Percentiles rank a stretch among this genome's conserved stretches.
phyloP scores from a whole-genome alignment of 2,888 invertebrate species.

The Ormyrus pomaceus region DNA sequence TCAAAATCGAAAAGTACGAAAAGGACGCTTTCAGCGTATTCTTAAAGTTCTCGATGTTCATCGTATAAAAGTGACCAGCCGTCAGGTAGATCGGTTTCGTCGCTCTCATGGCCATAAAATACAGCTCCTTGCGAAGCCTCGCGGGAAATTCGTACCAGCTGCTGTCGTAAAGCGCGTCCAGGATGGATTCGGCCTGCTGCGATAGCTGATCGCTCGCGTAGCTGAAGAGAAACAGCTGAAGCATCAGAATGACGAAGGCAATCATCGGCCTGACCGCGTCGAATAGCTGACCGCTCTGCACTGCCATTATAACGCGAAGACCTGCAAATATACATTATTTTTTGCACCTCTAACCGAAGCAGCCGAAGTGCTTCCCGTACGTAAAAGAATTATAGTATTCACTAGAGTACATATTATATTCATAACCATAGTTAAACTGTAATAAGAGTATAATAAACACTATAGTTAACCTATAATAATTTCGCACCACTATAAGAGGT shows the following conservation, averaged over 20 bases:
- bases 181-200: constrained; percentile 60
- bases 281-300: constrained; percentile 54
- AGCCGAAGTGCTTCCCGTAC: no score
- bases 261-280: constrained; percentile 57
- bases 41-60: constrained; percentile 56
- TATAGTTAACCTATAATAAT: no score
- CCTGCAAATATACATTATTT: constrained; percentile 51
- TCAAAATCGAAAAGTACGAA: constrained; percentile 54
- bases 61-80: constrained; percentile 55
- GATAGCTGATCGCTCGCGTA: constrained; percentile 63
- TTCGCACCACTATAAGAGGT: no score
- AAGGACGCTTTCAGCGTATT: constrained; percentile 53
- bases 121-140: constrained; percentile 58
- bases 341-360: no score
- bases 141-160: constrained; percentile 63
- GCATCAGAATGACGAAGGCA: constrained; percentile 58
- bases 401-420: no score
- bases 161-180: constrained; percentile 60
- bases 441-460: no score
- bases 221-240: constrained; percentile 62
- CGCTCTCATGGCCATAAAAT: constrained; percentile 63
- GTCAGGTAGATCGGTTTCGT: constrained; percentile 50
- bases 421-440: no score
- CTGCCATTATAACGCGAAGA: constrained; percentile 59
- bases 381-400: no score